A percentile compares a stretch with the other conserved stretches of the same genome.
Evolutionary conservation across 2,888 invertebrate genomes (phyloP).

Genomic region (Cephus rjabovi): DNA sequence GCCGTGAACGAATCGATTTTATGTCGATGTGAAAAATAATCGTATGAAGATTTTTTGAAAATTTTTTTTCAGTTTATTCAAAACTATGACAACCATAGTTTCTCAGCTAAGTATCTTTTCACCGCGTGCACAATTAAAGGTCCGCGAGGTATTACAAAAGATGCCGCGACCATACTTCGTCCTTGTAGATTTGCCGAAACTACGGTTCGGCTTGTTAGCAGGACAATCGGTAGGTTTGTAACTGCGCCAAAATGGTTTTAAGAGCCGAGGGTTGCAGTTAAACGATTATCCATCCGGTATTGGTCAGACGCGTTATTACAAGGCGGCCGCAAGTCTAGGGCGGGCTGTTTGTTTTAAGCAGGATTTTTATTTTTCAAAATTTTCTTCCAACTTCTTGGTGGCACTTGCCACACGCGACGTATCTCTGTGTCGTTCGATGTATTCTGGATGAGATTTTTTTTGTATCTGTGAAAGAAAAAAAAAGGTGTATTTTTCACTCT

Average conservation of each 20-base stretch:
- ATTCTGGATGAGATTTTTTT: background rate
- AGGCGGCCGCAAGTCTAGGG: slow-evolving; percentile 14
- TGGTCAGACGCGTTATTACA: slow-evolving; percentile 18
- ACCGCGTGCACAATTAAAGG: background rate
- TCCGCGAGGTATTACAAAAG: slow-evolving; percentile 3
- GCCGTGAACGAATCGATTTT: background rate
- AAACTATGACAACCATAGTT: background rate
- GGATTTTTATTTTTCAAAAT: slow-evolving; percentile 1
- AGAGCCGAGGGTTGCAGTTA: slow-evolving; percentile 15
- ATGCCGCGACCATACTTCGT: slow-evolving; percentile 1
- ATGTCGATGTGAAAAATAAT: background rate
- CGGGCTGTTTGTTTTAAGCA: slow-evolving; percentile 3
- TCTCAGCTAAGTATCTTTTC: background rate
- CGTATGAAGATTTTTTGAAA: background rate
- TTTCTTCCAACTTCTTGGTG: slow-evolving; percentile 1
- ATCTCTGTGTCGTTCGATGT: background rate
- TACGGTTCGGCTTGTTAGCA: slow-evolving; percentile 7
- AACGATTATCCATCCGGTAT: slow-evolving; percentile 22
- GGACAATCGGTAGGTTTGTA: slow-evolving; percentile 4
- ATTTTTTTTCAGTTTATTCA: background rate
- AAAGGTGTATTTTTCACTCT: background rate
- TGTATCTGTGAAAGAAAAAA: background rate
- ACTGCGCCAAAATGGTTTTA: slow-evolving; percentile 6
- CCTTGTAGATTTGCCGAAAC: background rate
- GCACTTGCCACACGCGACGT: slow-evolving; percentile 17